Conservation (phyloP, 1,140 invertebrate species). For the Drosophila equinoxialis region DNA sequence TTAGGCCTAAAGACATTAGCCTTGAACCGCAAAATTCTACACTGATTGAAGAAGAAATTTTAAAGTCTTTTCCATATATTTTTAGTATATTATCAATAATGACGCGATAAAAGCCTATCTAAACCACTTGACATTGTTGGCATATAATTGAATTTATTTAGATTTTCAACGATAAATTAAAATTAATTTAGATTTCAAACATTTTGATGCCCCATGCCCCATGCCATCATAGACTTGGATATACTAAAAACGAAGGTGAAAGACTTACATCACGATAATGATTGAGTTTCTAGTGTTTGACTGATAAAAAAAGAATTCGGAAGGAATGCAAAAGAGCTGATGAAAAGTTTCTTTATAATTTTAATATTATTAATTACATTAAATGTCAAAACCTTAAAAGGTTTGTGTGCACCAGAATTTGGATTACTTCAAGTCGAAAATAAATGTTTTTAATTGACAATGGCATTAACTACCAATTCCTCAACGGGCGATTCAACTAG, state of each 20-base stretch:
- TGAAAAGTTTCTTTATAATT: too few relatives aligned
- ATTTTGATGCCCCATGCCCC: neutral
- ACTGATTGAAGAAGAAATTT: neutral
- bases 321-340: too few relatives aligned
- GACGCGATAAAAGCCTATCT: constrained; percentile 11
- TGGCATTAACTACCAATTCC: constrained; percentile 27
- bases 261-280: neutral
- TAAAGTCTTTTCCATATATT: neutral
- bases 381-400: neutral
- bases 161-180: constrained; percentile 2
- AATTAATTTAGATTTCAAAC: constrained; percentile 14
- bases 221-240: neutral
- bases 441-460: constrained; percentile 17
- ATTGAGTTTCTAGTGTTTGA: neutral
- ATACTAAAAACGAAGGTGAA: neutral
- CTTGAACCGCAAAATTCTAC: neutral
- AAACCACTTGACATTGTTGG: constrained; percentile 17
- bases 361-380: too few relatives aligned
- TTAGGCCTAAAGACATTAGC: neutral
- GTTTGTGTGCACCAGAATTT: neutral
- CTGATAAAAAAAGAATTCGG: neutral
- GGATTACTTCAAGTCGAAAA: neutral
- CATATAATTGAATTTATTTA: constrained; percentile 20
- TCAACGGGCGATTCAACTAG: constrained; percentile 12
- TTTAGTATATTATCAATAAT: neutral